phyloP scores from a whole-genome alignment of 2,113 vertebrate species.

The Ceuthmochares aereus region DNA sequence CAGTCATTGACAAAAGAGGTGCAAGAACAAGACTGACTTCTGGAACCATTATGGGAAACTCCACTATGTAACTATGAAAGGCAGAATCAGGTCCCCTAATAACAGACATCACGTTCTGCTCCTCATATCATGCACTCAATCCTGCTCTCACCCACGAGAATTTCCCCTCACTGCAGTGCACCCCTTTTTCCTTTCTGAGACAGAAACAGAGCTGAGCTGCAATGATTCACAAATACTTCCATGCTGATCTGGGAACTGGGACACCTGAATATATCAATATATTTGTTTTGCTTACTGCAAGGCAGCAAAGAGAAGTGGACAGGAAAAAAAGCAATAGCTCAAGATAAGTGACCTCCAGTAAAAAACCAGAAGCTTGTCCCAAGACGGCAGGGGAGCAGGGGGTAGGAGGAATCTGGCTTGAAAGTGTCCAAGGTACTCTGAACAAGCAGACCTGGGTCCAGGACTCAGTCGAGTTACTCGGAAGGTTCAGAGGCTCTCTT shows the following conservation, averaged over 20 bases:
- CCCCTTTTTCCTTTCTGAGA: background rate
- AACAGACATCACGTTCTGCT: accelerated
- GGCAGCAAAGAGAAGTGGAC: background rate
- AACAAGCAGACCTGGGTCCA: background rate
- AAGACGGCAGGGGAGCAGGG: background rate
- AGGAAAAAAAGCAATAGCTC: conserved; percentile 12
- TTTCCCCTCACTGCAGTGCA: background rate
- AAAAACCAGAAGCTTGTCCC: conserved; percentile 20
- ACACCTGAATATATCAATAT: background rate
- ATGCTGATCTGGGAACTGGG: background rate
- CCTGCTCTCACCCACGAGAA: background rate
- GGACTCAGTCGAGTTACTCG: background rate
- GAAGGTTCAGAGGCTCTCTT: conserved; percentile 10
- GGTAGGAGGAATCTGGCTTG: conserved; percentile 14
- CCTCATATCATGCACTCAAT: background rate
- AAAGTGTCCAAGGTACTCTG: background rate
- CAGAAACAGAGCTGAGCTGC: background rate
- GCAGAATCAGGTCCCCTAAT: background rate
- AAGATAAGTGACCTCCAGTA: background rate
- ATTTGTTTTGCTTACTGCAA: background rate
- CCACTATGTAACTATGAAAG: background rate
- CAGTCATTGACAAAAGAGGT: background rate
- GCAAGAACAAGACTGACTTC: background rate
- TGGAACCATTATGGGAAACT: background rate
- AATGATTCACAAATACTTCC: background rate